phyloP scores from a whole-genome alignment of 2,797 vertebrate genomes.

The Hydrolagus colliei region DNA sequence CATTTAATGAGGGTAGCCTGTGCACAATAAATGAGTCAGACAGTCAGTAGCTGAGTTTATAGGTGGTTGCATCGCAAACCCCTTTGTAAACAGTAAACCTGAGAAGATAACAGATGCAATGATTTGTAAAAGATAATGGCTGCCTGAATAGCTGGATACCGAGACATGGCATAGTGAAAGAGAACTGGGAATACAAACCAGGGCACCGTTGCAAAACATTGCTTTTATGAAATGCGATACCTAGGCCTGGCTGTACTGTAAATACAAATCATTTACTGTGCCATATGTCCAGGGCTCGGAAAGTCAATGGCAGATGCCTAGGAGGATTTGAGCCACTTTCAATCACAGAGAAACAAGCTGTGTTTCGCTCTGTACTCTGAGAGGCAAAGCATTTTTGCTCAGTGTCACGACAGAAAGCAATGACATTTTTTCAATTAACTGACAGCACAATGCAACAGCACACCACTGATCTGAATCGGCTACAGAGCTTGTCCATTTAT shows the following conservation, averaged over 20 bases:
- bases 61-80: constrained; percentile 29
- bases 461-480: background rate
- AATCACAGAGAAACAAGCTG: constrained; percentile 32
- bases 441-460: constrained; percentile 8
- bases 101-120: constrained; percentile 40
- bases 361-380: constrained; percentile 6
- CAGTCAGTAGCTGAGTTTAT: background rate
- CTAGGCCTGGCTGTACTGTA: constrained; percentile 29
- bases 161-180: constrained; percentile 28
- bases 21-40: background rate
- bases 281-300: constrained; percentile 27
- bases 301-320: constrained; percentile 22
- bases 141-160: constrained; percentile 27
- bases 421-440: constrained; percentile 14
- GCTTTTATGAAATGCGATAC: constrained; percentile 29
- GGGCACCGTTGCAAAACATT: constrained; percentile 25
- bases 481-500: constrained; percentile 12
- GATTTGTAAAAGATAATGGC: constrained; percentile 32
- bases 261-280: constrained; percentile 32
- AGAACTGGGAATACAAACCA: constrained; percentile 31
- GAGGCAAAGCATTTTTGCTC: constrained; percentile 16
- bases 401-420: background rate
- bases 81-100: constrained; percentile 41
- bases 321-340: constrained; percentile 17
- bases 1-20: background rate